Evolutionary conservation across 2,888 invertebrate species (phyloP), one percentile per base, ranked within the genome.

Genomic region (Drosophila cyrtoloma): DNA sequence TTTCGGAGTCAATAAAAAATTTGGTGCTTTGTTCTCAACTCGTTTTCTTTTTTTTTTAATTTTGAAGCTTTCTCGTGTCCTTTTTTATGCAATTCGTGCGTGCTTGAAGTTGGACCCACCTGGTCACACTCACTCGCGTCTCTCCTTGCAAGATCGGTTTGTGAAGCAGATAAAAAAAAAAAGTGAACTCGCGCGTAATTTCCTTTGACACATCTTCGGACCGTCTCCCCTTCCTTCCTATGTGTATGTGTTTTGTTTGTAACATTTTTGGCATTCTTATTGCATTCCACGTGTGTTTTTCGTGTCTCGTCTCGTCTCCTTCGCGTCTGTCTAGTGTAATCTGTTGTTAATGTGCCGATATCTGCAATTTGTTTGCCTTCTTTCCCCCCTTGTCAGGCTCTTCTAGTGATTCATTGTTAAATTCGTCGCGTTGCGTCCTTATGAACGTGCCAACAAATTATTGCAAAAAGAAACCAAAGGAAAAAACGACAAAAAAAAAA

Each of bases 221-320:
- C 6, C 26, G 28, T 28, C 35, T 28, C 0, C 26, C n/a, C n/a
- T 9, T 32, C 39, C 22, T 14, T n/a, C n/a, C 42, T n/a, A 10
- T 47, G 16, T 16, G 47, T 33, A 7, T 50, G 68, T 77, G 32
- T 52, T 62, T 57, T 77, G 35, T 44, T 65, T 57, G 60, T 37
- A 37, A 68, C 68, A 68, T 64, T 66, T 72, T 72, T 60, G 68
- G 69, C 72, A 80, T 80, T 80, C 72, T 76, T 75, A 68, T 75
- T 79, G 69, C 81, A 62, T 70, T 79, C 66, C 81, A 79, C 72
- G 81, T 80, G 79, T 60, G 65, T 53, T 59, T 60, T 52, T 77
- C 44, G 44, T 51, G 42, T 52, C 53, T 33, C 52, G 53, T 52
- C 16, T 32, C 33, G 14, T 50, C 50, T 50, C 19, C 39, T n/a